Evolutionary conservation across 2,113 vertebrate species (phyloP), one percentile per base, ranked within the genome.

Genomic region (Hydrolagus affinis): DNA sequence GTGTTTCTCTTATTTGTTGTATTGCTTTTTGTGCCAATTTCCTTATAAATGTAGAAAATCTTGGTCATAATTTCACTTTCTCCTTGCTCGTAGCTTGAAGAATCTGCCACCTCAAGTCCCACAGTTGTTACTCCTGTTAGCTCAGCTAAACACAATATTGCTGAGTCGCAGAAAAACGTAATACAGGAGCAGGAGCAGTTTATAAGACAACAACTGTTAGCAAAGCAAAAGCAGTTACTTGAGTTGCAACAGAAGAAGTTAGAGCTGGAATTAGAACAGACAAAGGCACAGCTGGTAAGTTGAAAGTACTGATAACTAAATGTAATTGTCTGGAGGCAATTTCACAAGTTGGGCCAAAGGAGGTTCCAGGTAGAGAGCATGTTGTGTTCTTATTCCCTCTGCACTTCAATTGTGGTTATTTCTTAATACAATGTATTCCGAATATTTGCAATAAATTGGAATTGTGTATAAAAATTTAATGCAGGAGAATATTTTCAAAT

Each of bases 211-310:
- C 97, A 99, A 88, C 93, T 99, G 88, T 93, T 99, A 90, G 95
- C 97, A 89, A 99, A 99, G 89, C 97, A 99, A 93, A 99, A 98
- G 86, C 97, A 99, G 86, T 95, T 99, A 83, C 92, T 99, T 92
- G 98, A 99, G 92, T 96, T 99, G 85, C 98, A 99, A 90, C 98
- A 99, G 92, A 99, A 98, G 91, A 99, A 99, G 88, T 95, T 99
- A 85, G 98, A 99, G 87, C 93, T 99, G 92, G 98, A 99, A 90
- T 92, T 99, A 90, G 97, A 99, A 89, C 98, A 99, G 91, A 98
- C 98, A 86, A 99, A 98, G 91, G 97, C 97, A 66, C 97, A 99
- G 89, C 90, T 99, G 96, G 97, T 99, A 90, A 93, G 96, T 91
- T 88, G 4, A 21, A 28, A 44, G 28, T 86, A 44, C 70, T 77